Evolutionary conservation across 2,113 vertebrate genomes (phyloP), one percentile per base, ranked within the genome.

Genomic region (Oriolus oriolus): DNA sequence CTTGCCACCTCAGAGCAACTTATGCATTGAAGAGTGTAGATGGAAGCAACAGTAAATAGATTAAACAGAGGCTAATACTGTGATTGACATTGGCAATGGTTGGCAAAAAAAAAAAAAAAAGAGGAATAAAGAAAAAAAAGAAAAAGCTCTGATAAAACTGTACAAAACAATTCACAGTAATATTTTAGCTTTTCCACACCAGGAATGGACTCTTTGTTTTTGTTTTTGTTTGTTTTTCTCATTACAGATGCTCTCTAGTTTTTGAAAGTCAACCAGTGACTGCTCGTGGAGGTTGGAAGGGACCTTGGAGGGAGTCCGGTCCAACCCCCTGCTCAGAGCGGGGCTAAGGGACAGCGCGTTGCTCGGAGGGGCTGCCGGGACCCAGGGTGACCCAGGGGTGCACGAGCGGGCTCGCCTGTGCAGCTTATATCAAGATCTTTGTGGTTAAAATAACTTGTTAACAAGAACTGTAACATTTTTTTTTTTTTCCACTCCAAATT

Each of bases 91-190:
- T 99, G 98, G 98, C 98, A 99, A 99, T 98, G 97, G 98, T 97
- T 97, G 98, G 97, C 97, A 97, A 97, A 97, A 97, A 97, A 39
- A 71, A 84, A 56, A 82, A 68, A 85, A 92, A 91, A 87, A n/a
- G 21, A 87, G 74, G 53, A 93, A 69, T 35, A 93, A 95, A 91
- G 78, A 84, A 84, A 96, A 92, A 97, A 89, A 97, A 95, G 50
- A 96, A 95, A 95, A 95, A 96, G 95, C 96, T 98, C 98, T 90
- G 97, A 98, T 97, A 97, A 97, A 98, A 98, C 98, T 98, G 96
- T 98, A 98, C 98, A 98, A 98, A 98, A 98, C 97, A 98, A 99
- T 99, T 99, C 99, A 99, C 99, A 99, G 99, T 99, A 98, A 96
- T 96, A 96, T 98, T 99, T 98, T 97, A 98, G 98, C 97, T 98